Percentiles rank a stretch among this genome's conserved stretches.
Conservation (phyloP, 2,113 vertebrate genomes). For the Etheostoma cragini region DNA sequence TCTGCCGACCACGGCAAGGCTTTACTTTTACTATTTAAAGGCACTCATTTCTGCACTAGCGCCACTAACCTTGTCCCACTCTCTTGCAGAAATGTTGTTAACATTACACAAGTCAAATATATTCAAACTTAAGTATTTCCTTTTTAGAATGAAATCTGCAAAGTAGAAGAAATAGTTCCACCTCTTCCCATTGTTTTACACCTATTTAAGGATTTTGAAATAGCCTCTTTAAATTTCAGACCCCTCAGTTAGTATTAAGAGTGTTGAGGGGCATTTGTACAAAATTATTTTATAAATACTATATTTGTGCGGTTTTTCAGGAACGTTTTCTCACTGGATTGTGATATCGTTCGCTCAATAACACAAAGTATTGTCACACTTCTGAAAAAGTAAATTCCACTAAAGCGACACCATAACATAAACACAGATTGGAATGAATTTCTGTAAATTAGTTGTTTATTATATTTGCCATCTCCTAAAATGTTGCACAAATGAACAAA, state of each 20-base stretch:
- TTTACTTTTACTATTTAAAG: slow-evolving; percentile 72
- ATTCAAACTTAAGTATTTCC: slow-evolving; percentile 4
- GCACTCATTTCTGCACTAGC: slow-evolving; percentile 19
- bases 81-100: slow-evolving; percentile 10
- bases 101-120: background rate
- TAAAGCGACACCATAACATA: background rate
- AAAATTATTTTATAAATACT: background rate
- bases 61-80: background rate
- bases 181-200: slow-evolving; percentile 7
- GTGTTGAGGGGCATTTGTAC: background rate
- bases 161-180: background rate
- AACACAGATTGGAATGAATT: background rate
- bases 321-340: background rate
- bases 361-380: background rate
- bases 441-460: background rate
- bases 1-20: slow-evolving; percentile 49
- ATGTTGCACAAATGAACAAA: slow-evolving; percentile 14
- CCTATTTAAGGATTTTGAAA: slow-evolving; percentile 16
- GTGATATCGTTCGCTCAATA: background rate
- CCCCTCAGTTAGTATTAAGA: slow-evolving; percentile 8
- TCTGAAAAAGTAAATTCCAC: background rate
- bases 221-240: background rate
- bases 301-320: background rate
- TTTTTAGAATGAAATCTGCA: slow-evolving; percentile 10
- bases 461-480: slow-evolving; percentile 4